Evolutionary conservation across 2,113 vertebrate species (phyloP).

Genomic region (Corvus hawaiiensis): DNA sequence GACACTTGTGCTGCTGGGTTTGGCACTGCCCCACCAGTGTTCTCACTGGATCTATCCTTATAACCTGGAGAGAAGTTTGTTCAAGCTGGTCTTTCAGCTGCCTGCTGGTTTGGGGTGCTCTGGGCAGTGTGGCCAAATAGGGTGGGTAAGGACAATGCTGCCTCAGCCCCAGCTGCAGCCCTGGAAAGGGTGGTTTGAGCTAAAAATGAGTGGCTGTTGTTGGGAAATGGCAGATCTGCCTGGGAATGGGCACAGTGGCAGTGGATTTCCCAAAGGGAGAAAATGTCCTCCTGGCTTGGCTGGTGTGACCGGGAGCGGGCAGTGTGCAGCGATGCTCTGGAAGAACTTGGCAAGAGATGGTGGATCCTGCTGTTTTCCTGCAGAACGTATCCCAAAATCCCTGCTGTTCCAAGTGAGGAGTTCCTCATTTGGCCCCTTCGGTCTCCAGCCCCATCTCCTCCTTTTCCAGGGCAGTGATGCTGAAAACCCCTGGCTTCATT

Average conservation of each 20-base stretch:
- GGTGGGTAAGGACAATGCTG: fast-evolving
- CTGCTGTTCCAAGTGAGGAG: background rate
- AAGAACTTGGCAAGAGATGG: background rate
- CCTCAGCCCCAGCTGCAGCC: background rate
- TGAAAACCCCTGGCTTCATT: background rate
- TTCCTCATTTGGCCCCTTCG: background rate
- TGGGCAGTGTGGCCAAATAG: fast-evolving
- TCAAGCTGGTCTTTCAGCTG: background rate
- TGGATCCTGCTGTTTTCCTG: background rate
- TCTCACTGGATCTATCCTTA: background rate
- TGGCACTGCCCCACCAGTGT: fast-evolving
- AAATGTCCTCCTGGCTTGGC: background rate
- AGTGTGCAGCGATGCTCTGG: fast-evolving
- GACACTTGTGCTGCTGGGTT: background rate
- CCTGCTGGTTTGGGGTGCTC: background rate
- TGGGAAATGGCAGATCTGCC: background rate
- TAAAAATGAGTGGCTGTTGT: fast-evolving
- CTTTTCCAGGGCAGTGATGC: background rate
- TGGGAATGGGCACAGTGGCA: background rate
- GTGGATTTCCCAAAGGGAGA: background rate
- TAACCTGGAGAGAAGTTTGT: fast-evolving
- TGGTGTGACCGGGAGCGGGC: background rate
- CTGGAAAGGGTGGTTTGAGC: background rate
- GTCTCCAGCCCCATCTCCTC: background rate
- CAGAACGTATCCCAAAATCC: background rate